phyloP scores from a whole-genome alignment of 1,140 invertebrate genomes.

The Holcopasites calliopsidis region DNA sequence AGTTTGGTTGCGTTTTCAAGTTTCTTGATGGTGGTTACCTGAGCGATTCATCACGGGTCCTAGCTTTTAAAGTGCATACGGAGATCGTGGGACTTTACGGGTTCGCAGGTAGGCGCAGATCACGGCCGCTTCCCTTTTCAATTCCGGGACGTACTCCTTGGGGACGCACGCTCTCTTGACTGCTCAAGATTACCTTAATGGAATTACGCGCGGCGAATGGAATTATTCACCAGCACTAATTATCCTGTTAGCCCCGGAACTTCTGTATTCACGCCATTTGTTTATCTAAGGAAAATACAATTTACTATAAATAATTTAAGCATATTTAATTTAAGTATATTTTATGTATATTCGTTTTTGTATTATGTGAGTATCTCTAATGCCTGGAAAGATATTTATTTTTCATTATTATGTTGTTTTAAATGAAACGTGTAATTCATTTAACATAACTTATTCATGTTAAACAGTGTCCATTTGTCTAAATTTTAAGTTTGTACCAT shows the following conservation, averaged over 20 bases:
- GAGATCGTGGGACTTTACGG: constrained; percentile 60
- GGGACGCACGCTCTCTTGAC: constrained; percentile 71
- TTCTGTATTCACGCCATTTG: not conserved
- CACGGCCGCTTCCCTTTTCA: constrained; percentile 19
- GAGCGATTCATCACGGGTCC: constrained; percentile 65
- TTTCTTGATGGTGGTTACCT: constrained; percentile 10
- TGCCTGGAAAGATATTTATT: too few species aligned
- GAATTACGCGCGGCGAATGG: constrained; percentile 61
- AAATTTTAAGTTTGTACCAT: too few species aligned
- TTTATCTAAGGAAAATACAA: too few species aligned
- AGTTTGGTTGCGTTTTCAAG: constrained; percentile 26
- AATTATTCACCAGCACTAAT: constrained; percentile 58
- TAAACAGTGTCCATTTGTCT: too few species aligned
- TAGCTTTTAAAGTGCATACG: constrained; percentile 68
- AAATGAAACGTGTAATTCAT: too few species aligned
- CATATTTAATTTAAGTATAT: too few species aligned
- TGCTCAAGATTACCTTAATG: constrained; percentile 72
- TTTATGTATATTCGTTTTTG: too few species aligned
- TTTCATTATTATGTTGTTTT: too few species aligned
- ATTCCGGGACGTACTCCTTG: constrained; percentile 12
- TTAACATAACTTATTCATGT: too few species aligned
- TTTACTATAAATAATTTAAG: too few species aligned
- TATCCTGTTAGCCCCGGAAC: constrained; percentile 33
- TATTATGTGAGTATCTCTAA: too few species aligned
- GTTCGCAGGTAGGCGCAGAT: constrained; percentile 34